Percentiles rank a stretch among this genome's conserved stretches.
These are phyloP conservation scores for Rattus norvegicus DNA, from an alignment of 2,113 vertebrate species.

Conservation along the genomic window DNA sequence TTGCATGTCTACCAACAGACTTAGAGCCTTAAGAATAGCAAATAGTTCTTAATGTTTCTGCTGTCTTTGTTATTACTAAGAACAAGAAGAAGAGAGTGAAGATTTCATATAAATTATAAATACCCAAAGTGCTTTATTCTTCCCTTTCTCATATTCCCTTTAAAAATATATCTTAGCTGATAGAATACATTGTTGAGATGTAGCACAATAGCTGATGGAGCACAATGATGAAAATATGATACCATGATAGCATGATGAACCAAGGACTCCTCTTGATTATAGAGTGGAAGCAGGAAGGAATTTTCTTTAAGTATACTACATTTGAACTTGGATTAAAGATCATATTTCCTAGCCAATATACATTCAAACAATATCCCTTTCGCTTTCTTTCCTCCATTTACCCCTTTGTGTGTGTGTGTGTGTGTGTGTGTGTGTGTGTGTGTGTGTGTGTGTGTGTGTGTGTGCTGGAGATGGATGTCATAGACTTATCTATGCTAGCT, in stretches of 20 bases:
- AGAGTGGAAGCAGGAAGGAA: not conserved
- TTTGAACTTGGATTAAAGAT: not conserved
- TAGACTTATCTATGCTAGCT: not conserved
- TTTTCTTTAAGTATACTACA: not conserved
- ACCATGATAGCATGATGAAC: not conserved
- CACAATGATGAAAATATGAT: slow-evolving; percentile 5
- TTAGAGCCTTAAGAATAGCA: not conserved
- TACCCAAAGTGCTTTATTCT: slow-evolving; percentile 14
- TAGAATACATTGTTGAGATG: not conserved
- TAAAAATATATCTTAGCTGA: slow-evolving; percentile 19
- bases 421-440: not conserved
- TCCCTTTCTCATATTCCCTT: not conserved
- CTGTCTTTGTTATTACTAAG: slow-evolving; percentile 19
- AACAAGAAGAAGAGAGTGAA: not conserved
- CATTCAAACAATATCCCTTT: not conserved
- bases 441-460: not conserved
- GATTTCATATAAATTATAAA: not conserved
- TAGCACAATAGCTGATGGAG: not conserved
- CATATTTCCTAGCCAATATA: not conserved
- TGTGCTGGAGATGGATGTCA: not conserved
- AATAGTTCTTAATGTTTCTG: slow-evolving; percentile 3
- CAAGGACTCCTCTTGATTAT: not conserved
- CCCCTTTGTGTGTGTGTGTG: not conserved
- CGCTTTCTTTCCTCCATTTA: accelerated
- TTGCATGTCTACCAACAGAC: slow-evolving; percentile 12